These are phyloP conservation scores for Trichopria drosophilae DNA, from an alignment of 2,888 invertebrate species.

Conservation along the genomic window DNA sequence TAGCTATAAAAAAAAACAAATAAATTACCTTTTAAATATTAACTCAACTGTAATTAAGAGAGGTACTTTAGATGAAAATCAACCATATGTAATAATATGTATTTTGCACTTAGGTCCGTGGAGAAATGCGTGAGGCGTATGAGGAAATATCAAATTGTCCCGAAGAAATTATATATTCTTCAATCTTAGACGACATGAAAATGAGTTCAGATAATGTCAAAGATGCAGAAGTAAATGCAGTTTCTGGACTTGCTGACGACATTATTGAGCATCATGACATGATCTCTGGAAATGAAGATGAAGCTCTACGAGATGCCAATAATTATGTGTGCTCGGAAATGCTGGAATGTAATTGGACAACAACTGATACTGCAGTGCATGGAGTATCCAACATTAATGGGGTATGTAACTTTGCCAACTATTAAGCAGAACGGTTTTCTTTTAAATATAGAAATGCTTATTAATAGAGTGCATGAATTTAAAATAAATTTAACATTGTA, in stretches of 20 bases:
- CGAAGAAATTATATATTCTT: constrained; percentile 54
- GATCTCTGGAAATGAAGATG: constrained; percentile 60
- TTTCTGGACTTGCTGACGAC: constrained; percentile 34
- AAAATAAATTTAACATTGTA: too few relatives aligned
- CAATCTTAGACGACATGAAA: constrained; percentile 54
- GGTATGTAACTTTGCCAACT: too few relatives aligned
- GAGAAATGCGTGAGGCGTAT: constrained; percentile 55
- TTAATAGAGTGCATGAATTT: too few relatives aligned
- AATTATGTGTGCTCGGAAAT: constrained; percentile 68
- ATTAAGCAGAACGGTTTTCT: too few relatives aligned
- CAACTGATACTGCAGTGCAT: constrained; percentile 49
- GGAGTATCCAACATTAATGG: constrained; percentile 47
- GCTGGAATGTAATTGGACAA: constrained; percentile 54
- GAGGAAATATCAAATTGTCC: constrained; percentile 55
- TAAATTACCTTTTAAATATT: too few relatives aligned
- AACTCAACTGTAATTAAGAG: too few relatives aligned
- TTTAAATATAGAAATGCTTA: too few relatives aligned
- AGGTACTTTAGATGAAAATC: too few relatives aligned
- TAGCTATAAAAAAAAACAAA: too few relatives aligned
- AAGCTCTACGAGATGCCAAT: constrained; percentile 75
- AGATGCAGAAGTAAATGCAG: constrained; percentile 42
- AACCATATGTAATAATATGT: neutral
- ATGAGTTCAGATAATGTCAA: constrained; percentile 47
- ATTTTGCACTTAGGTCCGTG: constrained; percentile 46
- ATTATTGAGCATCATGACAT: constrained; percentile 34